These are phyloP conservation scores for Myotis findleyi DNA, from an alignment of 2,797 vertebrate genomes.

Conservation along the genomic window DNA sequence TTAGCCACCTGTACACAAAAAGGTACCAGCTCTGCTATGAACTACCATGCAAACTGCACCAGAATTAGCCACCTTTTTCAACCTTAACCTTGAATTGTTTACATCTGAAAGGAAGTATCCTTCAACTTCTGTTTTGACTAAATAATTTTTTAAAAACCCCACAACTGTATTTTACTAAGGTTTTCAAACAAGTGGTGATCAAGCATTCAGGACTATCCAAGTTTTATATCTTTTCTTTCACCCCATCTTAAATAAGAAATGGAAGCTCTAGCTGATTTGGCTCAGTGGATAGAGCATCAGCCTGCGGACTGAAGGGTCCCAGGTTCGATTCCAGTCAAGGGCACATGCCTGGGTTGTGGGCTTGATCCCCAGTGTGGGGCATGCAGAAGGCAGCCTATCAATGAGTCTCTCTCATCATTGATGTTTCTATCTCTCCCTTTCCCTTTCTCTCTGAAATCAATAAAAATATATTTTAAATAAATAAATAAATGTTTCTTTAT, in stretches of 20 bases:
- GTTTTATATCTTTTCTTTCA: constrained; percentile 19
- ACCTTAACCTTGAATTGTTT: background rate
- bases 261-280: background rate
- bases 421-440: too few species aligned
- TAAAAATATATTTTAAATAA: too few species aligned
- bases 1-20: background rate
- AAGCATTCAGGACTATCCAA: background rate
- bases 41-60: background rate
- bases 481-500: too few species aligned
- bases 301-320: too few species aligned
- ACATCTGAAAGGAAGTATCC: background rate
- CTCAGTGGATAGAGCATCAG: too few species aligned
- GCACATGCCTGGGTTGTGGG: too few species aligned
- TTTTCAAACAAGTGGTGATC: constrained; percentile 22
- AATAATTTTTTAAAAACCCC: background rate
- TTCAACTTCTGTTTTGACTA: background rate
- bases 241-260: constrained; percentile 20
- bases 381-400: too few species aligned
- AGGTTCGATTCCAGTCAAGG: too few species aligned
- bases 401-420: too few species aligned
- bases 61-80: background rate
- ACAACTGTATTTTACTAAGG: background rate
- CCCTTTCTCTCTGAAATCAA: too few species aligned
- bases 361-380: too few species aligned
- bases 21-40: background rate